A percentile compares a stretch with the other conserved stretches of the same genome.
Evolutionary conservation across 2,797 vertebrate genomes (phyloP).

Genomic region (Hozukius guyotensis): DNA sequence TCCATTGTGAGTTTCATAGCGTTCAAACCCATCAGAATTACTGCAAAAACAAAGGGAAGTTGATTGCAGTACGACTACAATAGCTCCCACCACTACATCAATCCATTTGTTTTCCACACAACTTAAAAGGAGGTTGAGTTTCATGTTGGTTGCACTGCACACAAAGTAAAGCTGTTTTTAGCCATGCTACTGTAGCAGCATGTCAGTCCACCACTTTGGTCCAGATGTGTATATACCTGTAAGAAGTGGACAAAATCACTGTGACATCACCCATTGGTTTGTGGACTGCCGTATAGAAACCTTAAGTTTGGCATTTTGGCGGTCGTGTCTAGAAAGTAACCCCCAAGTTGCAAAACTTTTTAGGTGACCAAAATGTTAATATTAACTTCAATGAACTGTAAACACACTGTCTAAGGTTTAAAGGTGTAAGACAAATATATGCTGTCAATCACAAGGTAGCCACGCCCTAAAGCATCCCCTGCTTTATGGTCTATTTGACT

Average conservation of each 20-base stretch:
- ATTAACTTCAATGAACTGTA: no score
- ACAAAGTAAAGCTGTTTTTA: background rate
- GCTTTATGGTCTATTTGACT: no score
- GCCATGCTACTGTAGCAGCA: background rate
- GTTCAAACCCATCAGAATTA: background rate
- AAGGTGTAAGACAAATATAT: no score
- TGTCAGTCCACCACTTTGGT: background rate
- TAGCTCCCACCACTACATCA: background rate
- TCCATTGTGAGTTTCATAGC: constrained; percentile 10
- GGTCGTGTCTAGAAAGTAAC: background rate
- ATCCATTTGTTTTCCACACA: background rate
- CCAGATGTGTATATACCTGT: background rate
- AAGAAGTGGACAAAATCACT: background rate
- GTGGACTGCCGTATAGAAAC: fast-evolving
- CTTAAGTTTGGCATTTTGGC: fast-evolving
- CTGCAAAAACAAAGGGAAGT: constrained; percentile 28
- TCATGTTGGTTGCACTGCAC: background rate
- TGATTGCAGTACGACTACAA: constrained; percentile 14
- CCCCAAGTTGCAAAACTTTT: no score
- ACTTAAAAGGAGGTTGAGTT: background rate
- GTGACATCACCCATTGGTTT: background rate
- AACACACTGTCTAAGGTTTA: no score
- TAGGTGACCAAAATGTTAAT: no score
- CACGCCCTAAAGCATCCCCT: no score
- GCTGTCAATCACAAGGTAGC: no score